phyloP scores from a whole-genome alignment of 1,140 invertebrate genomes.

The Formica exsecta region DNA sequence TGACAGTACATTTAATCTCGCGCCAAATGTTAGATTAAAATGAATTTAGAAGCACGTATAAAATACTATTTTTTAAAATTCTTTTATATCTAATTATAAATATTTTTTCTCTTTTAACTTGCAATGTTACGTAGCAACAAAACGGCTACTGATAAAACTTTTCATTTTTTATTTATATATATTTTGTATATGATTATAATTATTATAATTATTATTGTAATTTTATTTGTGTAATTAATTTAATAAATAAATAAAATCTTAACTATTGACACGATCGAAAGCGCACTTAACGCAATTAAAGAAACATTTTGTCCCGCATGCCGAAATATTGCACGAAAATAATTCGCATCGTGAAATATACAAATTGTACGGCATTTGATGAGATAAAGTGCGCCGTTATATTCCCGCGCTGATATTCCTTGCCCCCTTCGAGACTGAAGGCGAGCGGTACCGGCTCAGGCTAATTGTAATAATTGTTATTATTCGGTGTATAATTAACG shows the following conservation, averaged over 20 bases:
- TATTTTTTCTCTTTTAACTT: not conserved
- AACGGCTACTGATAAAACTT: not conserved
- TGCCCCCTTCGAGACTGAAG: constrained; percentile 63
- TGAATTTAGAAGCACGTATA: not conserved
- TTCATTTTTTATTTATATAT: not conserved
- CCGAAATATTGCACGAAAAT: constrained; percentile 54
- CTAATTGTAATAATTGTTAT: constrained; percentile 84
- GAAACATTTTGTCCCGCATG: constrained; percentile 33
- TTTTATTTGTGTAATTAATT: constrained; percentile 32
- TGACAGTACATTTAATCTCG: constrained; percentile 2
- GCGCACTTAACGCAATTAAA: constrained; percentile 44
- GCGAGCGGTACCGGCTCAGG: constrained; percentile 71
- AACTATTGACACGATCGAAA: constrained; percentile 37
- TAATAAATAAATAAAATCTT: constrained; percentile 24
- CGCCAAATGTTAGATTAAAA: not conserved
- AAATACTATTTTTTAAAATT: not conserved
- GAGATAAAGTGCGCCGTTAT: constrained; percentile 54
- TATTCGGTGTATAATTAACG: constrained; percentile 84
- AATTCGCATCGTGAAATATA: constrained; percentile 65
- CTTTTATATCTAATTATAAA: not conserved
- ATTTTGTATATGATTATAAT: not conserved
- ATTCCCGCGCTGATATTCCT: constrained; percentile 57
- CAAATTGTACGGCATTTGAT: constrained; percentile 66
- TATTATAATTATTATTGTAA: not conserved
- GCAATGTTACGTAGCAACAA: not conserved